These are phyloP conservation scores for Ophonus ardosiacus DNA, from an alignment of 2,888 invertebrate species.

Conservation along the genomic window DNA sequence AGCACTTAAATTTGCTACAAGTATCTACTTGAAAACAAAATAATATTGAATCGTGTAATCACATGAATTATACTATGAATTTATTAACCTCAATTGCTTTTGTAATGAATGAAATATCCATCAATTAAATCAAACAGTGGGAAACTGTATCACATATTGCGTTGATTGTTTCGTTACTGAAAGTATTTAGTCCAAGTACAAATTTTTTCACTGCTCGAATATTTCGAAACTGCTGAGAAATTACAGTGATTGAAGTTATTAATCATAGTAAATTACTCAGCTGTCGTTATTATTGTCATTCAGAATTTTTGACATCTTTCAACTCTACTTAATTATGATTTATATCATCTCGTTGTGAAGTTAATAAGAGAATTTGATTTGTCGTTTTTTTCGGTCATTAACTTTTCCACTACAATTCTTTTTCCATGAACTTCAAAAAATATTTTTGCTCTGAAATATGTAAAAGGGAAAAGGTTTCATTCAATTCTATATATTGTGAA, in stretches of 20 bases:
- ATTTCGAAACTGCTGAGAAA: neutral
- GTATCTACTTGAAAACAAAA: too few species aligned
- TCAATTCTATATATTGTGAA: neutral
- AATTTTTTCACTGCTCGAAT: neutral
- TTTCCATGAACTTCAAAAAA: neutral
- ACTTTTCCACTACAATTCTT: neutral
- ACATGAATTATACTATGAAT: neutral
- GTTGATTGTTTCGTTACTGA: neutral
- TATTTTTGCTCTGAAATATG: neutral
- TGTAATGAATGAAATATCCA: neutral
- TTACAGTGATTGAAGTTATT: neutral
- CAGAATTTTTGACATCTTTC: constrained; percentile 32
- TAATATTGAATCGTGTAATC: too few species aligned
- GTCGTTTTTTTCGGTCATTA: neutral
- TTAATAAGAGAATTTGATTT: neutral
- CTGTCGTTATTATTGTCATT: constrained; percentile 27
- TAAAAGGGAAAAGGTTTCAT: neutral
- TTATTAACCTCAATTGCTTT: neutral
- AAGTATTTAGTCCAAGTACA: neutral
- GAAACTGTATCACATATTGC: neutral
- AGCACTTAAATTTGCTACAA: too few species aligned
- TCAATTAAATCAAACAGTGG: neutral
- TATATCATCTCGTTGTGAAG: constrained; percentile 13
- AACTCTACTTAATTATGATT: constrained; percentile 31
- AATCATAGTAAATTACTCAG: constrained; percentile 1